Conservation (phyloP, 2,888 invertebrate genomes). For the Perithous albicinctus region DNA sequence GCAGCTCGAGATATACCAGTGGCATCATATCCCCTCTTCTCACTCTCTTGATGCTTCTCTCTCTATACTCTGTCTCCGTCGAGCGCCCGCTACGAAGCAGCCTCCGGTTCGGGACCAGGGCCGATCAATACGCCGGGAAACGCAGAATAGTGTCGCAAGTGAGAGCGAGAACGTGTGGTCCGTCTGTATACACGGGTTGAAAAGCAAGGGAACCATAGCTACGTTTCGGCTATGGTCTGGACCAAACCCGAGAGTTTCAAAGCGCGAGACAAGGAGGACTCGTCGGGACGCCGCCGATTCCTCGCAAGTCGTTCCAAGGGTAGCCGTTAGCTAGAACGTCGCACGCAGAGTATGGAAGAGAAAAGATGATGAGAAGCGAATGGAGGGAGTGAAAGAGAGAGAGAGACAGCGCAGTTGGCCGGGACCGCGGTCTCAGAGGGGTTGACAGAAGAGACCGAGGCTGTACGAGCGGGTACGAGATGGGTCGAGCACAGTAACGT, state of each 20-base stretch:
- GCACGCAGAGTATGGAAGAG: constrained; percentile 74
- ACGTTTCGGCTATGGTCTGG: constrained; percentile 56
- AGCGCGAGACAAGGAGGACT: constrained; percentile 52
- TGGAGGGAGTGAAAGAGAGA: constrained; percentile 66
- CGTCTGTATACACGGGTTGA: constrained; percentile 29
- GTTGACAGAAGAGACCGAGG: constrained; percentile 78
- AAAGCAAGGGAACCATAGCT: constrained; percentile 46
- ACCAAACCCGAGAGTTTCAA: constrained; percentile 48
- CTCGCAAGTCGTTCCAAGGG: constrained; percentile 65
- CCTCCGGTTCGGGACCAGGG: constrained; percentile 73
- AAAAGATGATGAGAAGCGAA: constrained; percentile 82
- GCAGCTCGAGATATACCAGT: constrained; percentile 28
- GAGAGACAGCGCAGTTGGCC: constrained; percentile 73
- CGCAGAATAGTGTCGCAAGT: constrained; percentile 60
- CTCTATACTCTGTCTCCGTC: constrained; percentile 65
- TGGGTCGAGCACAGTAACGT: constrained; percentile 78
- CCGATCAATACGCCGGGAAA: constrained; percentile 81
- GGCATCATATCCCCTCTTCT: constrained; percentile 57
- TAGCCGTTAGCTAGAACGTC: constrained; percentile 26
- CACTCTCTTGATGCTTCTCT: constrained; percentile 71
- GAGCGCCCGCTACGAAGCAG: constrained; percentile 56
- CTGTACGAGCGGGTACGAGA: constrained; percentile 75
- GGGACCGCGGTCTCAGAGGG: constrained; percentile 75
- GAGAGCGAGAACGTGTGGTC: constrained; percentile 77
- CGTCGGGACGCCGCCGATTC: constrained; percentile 70